These are phyloP conservation scores for Leucophora obtusa DNA, from an alignment of 2,888 invertebrate genomes.

Conservation along the genomic window DNA sequence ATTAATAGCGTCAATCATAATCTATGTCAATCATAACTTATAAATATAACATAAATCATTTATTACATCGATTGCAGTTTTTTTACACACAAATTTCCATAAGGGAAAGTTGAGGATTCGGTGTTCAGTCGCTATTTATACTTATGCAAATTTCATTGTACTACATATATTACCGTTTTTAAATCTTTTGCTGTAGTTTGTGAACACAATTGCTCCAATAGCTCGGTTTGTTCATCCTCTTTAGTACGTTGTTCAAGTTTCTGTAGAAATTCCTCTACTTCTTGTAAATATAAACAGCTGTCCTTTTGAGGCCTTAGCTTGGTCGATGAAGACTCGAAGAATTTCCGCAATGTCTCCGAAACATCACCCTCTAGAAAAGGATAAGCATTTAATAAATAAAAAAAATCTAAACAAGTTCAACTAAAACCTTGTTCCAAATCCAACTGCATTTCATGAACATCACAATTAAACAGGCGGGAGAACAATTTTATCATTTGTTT, in stretches of 20 bases:
- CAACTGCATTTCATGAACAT: conserved; percentile 89
- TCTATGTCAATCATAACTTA: no score
- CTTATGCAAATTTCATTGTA: no score
- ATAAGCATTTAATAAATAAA: neutral
- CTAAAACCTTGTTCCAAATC: conserved; percentile 87
- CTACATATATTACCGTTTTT: conserved; percentile 83
- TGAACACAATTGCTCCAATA: conserved; percentile 86
- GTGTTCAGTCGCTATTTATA: no score
- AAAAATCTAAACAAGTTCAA: neutral
- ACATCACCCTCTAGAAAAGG: conserved; percentile 83
- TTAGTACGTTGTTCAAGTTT: conserved; percentile 87
- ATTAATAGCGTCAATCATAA: no score
- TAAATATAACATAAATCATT: no score
- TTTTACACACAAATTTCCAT: no score
- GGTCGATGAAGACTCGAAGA: conserved; percentile 83
- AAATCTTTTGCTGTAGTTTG: conserved; percentile 90
- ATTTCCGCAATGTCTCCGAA: conserved; percentile 89
- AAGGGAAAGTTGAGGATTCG: no score
- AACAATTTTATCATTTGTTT: conserved; percentile 94
- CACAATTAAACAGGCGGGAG: conserved; percentile 86
- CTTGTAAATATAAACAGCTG: conserved; percentile 85
- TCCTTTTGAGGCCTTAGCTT: conserved; percentile 82
- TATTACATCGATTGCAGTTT: no score
- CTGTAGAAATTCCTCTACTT: conserved; percentile 88
- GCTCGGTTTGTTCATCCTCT: conserved; percentile 91